Base-by-base conservation (phyloP, 2,888 invertebrate genomes). In the Aproaerema taeniolella region DNA sequence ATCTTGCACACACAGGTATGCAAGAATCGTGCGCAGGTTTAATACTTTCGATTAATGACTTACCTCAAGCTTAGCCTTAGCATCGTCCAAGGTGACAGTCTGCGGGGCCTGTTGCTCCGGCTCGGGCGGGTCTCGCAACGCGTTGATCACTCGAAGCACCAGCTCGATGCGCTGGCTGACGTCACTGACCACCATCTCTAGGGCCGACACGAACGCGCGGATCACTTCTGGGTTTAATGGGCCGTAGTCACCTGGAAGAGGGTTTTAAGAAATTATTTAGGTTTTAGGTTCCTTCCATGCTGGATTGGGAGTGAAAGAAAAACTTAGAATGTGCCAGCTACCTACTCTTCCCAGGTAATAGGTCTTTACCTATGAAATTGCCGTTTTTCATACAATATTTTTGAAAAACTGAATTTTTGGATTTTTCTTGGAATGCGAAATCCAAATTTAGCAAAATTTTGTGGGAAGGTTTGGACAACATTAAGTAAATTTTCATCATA, bases 101-200 rank as follows among this genome's bases (percentile, higher is more conserved):
- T 67, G 61, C 10, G 62, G 58, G 2, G 55, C 64, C 1, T 58
- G 46, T 1, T 54, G 36, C 5, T 55, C 54, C 25, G 47, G 53
- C 0, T 79, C 83, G 2, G 75, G 85, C 6, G 90, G 89, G 49
- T 91, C 89, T 0, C 89, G 68, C 30, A 91, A 73, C 4, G 90
- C 85, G 1, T 87, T 73, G 28, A 91, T 77, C 2, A 89, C 76
- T 26, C 89, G 89, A 15, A 78, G 80, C 28, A 91, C 61, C 40
- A 88, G 71, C 40, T 83, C 83, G 45, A 90, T 68, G 2, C 90
- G 79, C 1, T 62, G 60, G 0, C 75, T 56, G 33, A 82, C 70
- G 2, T 86, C 86, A 0, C 81, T 70, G 1, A 85, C 55, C 0
- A 85, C 80, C 34, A 83, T 50, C 33, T 80, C 78, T 1, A 87